Evolutionary conservation across 2,113 vertebrate genomes (phyloP).

Genomic region (Paraplagusia blochii): DNA sequence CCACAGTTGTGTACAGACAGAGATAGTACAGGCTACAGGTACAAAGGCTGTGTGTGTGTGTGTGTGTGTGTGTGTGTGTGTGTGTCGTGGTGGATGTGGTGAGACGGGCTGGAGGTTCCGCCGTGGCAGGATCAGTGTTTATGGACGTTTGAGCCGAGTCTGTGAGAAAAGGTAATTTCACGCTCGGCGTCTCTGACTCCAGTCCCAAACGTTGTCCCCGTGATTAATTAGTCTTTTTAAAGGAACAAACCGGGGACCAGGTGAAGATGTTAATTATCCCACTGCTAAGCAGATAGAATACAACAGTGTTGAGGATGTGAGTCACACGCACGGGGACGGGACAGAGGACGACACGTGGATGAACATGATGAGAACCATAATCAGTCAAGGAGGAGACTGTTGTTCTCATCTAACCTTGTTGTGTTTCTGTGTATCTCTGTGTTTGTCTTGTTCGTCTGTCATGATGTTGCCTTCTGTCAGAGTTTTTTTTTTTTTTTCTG

Average conservation of each 20-base stretch:
- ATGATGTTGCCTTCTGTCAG: too few species aligned
- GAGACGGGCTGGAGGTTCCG: neutral
- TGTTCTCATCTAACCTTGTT: too few species aligned
- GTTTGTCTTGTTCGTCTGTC: too few species aligned
- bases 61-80: neutral
- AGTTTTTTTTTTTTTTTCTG: too few species aligned
- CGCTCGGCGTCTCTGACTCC: constrained; percentile 59
- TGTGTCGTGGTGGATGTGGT: too few species aligned
- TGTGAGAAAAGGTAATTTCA: constrained; percentile 74
- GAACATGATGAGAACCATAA: too few species aligned
- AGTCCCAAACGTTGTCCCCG: constrained; percentile 60
- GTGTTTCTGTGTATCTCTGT: too few species aligned
- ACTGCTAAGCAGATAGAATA: constrained; percentile 58
- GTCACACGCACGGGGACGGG: neutral
- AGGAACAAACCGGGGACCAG: constrained; percentile 67
- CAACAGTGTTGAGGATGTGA: constrained; percentile 28
- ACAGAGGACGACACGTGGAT: neutral
- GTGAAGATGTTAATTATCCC: constrained; percentile 74
- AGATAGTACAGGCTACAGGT: constrained; percentile 50
- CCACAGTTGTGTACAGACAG: constrained; percentile 40
- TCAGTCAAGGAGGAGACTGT: too few species aligned
- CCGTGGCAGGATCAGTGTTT: constrained; percentile 66
- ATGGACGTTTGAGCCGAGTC: constrained; percentile 62
- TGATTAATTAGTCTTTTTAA: constrained; percentile 76
- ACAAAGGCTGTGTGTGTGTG: constrained; percentile 32